Evolutionary conservation across 1,140 invertebrate genomes (phyloP).

Genomic region (Uloborus diversus): DNA sequence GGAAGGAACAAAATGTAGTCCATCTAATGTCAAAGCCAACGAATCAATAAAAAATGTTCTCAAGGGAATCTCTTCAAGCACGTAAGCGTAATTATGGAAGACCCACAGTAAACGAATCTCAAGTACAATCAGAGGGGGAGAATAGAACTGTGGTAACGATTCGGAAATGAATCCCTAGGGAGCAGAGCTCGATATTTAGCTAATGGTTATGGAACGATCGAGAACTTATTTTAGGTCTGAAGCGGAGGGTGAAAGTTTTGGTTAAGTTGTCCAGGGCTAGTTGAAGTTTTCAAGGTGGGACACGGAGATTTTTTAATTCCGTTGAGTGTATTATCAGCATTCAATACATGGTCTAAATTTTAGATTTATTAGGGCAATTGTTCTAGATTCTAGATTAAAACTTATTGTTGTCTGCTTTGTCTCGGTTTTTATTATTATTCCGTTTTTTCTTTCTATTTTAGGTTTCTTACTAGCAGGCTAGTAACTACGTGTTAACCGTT

Average conservation of each 20-base stretch:
- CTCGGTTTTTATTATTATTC: no score
- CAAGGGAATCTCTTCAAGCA: conserved; percentile 3
- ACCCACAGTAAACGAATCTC: conserved; percentile 27
- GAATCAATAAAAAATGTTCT: neutral
- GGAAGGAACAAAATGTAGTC: no score
- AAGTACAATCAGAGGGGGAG: neutral
- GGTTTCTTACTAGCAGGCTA: no score
- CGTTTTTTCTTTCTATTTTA: no score
- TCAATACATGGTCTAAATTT: no score
- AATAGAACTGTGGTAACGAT: conserved; percentile 8
- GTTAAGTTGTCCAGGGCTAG: conserved; percentile 17
- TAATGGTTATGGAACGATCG: conserved; percentile 45
- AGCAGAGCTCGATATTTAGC: conserved; percentile 29
- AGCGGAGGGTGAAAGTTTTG: neutral
- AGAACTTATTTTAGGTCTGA: conserved; percentile 25
- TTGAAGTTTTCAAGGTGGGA: no score
- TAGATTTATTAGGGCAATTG: no score
- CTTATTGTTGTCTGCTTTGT: no score
- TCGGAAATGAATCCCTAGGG: conserved; percentile 26
- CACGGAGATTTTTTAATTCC: no score
- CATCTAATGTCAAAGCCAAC: neutral
- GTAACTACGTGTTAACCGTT: no score
- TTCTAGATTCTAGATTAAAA: no score
- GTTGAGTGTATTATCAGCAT: no score
- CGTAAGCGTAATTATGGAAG: conserved; percentile 20